These are phyloP conservation scores for Apocrypta bakeri DNA, from an alignment of 1,140 invertebrate species.

Conservation along the genomic window DNA sequence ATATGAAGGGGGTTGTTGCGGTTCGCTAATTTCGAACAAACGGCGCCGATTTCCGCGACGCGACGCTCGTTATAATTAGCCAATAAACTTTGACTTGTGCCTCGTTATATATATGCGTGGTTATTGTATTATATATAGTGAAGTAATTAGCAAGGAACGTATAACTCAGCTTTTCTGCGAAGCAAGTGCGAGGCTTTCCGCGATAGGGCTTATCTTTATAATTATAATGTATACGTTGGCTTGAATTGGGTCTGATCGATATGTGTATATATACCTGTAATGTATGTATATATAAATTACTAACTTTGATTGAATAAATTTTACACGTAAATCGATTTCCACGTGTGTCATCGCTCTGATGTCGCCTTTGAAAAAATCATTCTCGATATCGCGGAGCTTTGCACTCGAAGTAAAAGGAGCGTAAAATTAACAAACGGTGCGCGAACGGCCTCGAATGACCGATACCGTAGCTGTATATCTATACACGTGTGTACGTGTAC, in stretches of 20 bases:
- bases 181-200: too few species aligned
- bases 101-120: neutral
- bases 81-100: neutral
- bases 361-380: neutral
- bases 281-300: too few species aligned
- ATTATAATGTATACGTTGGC: too few species aligned
- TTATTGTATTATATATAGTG: too few species aligned
- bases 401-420: slow-evolving; percentile 6
- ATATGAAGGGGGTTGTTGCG: neutral
- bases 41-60: neutral
- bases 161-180: too few species aligned
- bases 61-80: slow-evolving; percentile 2
- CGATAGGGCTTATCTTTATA: too few species aligned
- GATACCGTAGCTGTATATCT: neutral
- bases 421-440: slow-evolving; percentile 12
- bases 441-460: neutral
- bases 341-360: neutral
- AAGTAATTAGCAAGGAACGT: neutral
- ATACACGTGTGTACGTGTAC: neutral
- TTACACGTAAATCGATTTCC: neutral
- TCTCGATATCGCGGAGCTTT: neutral
- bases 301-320: too few species aligned
- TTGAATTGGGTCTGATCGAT: too few species aligned
- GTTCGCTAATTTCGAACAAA: slow-evolving; percentile 11
- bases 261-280: too few species aligned